Base-by-base conservation (phyloP, 2,113 vertebrate species). In the Bubo blakistoni region DNA sequence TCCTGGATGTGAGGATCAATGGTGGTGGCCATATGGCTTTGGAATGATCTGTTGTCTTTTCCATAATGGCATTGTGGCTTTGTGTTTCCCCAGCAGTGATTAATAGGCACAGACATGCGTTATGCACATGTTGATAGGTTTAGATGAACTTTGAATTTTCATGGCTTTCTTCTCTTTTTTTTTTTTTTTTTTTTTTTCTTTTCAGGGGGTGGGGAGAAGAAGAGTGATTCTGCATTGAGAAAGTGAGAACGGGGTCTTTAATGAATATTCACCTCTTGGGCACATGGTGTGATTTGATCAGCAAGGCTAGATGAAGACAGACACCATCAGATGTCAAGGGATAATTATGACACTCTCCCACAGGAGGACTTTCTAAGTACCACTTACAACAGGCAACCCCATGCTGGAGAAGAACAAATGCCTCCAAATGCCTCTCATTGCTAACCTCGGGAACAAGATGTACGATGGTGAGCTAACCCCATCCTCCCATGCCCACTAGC, bases 41-140 rank as follows among this genome's bases (percentile, higher is more conserved):
- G 92, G 95, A 94, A 97, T 96, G 91, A 90, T 96, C 92, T 93
- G 94, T 97, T 96, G 95, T 96, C 95, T 97, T 96, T 94, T 97
- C 91, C 74, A 72, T 88, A 97, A 95, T 97, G 96, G 87, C 76
- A 73, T 34, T 95, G 94, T 88, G 94, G 90, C 85, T 97, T 93
- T 95, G 78, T 79, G 85, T 94, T 96, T 96, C 88, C 85, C 92
- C 92, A 97, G 85, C 89, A 96, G 87, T 96, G 96, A 97, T 97
- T 95, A 96, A 97, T 96, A 97, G 96, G 49, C 89, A 88, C 61
- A 91, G 95, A 94, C 94, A 96, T 96, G 92, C 96, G 61, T 86
- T 96, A 71, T 70, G 96, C 97, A 97, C 92, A 96, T 97, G 97
- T 89, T 94, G 96, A 94, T 92, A 91, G 97, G 83, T 94, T 94